These are phyloP conservation scores for Arctocebus calabarensis DNA, from an alignment of 2,797 vertebrate genomes.

Conservation along the genomic window DNA sequence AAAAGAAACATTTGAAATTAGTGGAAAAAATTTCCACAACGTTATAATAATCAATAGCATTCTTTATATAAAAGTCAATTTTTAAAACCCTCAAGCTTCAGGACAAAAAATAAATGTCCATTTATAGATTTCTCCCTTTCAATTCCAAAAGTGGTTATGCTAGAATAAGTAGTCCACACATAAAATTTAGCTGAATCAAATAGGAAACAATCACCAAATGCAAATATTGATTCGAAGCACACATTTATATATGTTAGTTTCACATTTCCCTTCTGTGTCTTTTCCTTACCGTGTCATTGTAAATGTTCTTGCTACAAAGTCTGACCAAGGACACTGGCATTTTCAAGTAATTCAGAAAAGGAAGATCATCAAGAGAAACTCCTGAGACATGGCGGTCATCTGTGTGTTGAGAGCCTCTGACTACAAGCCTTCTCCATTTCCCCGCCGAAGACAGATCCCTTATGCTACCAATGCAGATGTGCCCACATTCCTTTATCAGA, in stretches of 20 bases:
- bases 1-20: conserved; percentile 44
- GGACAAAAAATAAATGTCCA: conserved; percentile 77
- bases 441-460: neutral
- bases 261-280: conserved; percentile 32
- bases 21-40: conserved; percentile 7
- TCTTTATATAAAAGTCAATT: conserved; percentile 68
- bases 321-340: conserved; percentile 42
- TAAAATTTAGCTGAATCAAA: conserved; percentile 68
- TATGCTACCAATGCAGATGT: neutral
- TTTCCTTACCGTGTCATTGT: no score
- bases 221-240: conserved; percentile 43
- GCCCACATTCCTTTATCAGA: neutral
- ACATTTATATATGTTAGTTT: conserved; percentile 19
- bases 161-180: conserved; percentile 53
- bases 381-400: conserved; percentile 20
- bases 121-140: conserved; percentile 56
- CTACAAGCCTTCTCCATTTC: neutral
- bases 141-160: conserved; percentile 67
- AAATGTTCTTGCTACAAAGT: conserved; percentile 67
- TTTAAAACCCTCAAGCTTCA: conserved; percentile 68
- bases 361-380: conserved; percentile 43
- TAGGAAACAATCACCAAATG: conserved; percentile 50
- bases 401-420: neutral
- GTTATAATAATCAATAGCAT: conserved; percentile 61
- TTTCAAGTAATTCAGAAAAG: conserved; percentile 68